phyloP scores from a whole-genome alignment of 2,797 vertebrate species.

The Macropodus opercularis region DNA sequence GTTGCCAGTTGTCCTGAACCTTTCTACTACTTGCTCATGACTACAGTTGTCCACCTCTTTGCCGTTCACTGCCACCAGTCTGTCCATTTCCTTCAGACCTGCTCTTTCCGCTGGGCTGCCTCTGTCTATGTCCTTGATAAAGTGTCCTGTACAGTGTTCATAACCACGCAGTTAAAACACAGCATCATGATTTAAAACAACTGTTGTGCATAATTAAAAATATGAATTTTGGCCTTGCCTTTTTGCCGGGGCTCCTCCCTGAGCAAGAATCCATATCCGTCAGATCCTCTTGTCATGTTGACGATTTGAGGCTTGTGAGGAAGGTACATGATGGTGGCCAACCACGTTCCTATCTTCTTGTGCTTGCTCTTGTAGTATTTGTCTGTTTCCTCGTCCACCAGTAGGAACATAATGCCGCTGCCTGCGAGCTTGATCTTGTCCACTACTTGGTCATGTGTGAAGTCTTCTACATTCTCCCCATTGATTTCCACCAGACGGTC shows the following conservation, averaged over 20 bases:
- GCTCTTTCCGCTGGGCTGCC: constrained; percentile 86
- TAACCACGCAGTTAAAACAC: constrained; percentile 18
- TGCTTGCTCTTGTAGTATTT: constrained; percentile 75
- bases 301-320: constrained; percentile 83
- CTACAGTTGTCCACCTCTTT: constrained; percentile 78
- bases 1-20: constrained; percentile 81
- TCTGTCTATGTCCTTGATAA: constrained; percentile 85
- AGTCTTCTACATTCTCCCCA: constrained; percentile 84
- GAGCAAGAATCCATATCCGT: constrained; percentile 91
- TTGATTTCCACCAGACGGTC: constrained; percentile 93
- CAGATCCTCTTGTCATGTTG: constrained; percentile 80
- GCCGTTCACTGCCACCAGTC: constrained; percentile 88
- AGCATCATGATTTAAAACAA: not conserved
- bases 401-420: constrained; percentile 82
- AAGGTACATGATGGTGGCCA: constrained; percentile 81
- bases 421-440: constrained; percentile 85
- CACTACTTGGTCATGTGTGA: constrained; percentile 85
- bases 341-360: constrained; percentile 71
- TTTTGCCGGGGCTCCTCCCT: constrained; percentile 50
- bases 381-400: constrained; percentile 86
- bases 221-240: constrained; percentile 52
- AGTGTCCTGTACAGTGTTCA: constrained; percentile 80
- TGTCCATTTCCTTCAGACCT: constrained; percentile 86
- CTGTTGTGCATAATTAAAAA: not conserved
- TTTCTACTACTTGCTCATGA: constrained; percentile 86